Base-by-base conservation (phyloP, 2,797 vertebrate genomes). In the Pseudotriccus pelzelni region DNA sequence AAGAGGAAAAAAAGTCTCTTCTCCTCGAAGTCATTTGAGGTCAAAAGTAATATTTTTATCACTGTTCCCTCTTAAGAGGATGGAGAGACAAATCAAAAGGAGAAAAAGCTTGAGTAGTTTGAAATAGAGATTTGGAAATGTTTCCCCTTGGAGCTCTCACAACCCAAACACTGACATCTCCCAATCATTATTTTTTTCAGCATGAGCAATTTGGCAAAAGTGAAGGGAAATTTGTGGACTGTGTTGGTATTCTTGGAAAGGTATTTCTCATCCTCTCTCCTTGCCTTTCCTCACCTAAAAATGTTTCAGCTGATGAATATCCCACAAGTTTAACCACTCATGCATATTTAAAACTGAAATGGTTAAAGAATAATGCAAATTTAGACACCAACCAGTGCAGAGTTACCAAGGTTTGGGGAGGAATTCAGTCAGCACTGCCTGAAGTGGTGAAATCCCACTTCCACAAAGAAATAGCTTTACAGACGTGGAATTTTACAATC, bases 31-130 rank as follows among this genome's bases (percentile, higher is more conserved):
- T 74, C 70, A 56, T 55, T 79, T 79, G 44, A 23, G 87, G 94
- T 95, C 74, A 90, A 90, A 96, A 73, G 62, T 86, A 56, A 50
- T 91, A 73, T 82, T 95, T 96, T 93, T 84, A 84, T 93, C 39
- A 28, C 44, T 69, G 43, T 50, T 94, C 20, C 17, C 21, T 80
- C 72, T 49, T 62, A 73, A 86, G 50, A 64, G n/a, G 2, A 11
- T 87, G 28, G 55, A 79, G 75, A 93, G 80, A 73, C 32, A 84
- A 78, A 86, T 73, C 43, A 75, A 75, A 91, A 91, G 34, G n/a
- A 87, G 53, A 58, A 89, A 84, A 86, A 46, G 16, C 25, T 41
- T 23, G 44, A 18, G 25, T 76, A 78, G 41, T 73, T 93, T 94
- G 37, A 56, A 56, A 69, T 2, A 34, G 88, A 90, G 64, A 84